Evolutionary conservation across 2,797 vertebrate species (phyloP), one percentile per base, ranked within the genome.

Genomic region (Sternarchorhynchus goeldii): DNA sequence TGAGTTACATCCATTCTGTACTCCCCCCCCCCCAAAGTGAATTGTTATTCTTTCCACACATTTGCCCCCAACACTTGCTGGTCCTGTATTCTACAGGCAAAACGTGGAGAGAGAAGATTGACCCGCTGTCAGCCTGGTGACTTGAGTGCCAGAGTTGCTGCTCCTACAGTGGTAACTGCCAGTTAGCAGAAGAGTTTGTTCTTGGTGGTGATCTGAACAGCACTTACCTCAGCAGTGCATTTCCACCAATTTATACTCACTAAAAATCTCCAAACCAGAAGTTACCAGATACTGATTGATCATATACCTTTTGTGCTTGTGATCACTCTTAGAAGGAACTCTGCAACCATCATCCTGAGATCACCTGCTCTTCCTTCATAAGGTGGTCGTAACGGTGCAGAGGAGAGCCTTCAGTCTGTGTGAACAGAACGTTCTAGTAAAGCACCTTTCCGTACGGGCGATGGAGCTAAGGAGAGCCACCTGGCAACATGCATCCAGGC

Each of bases 391-490:
- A 25, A 25, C 25, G 25, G 39, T 39, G 39, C 39, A 16, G 41
- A 0, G 25, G 58, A 57, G 20, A 12, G 20, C 72, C 41, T 50
- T 68, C 66, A 75, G 80, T 29, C 34, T 59, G 67, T 80, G 65
- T 69, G 77, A 83, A 70, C 64, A 77, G 41, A 77, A 18, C 65
- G 25, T 31, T 6, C 76, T 60, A 77, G 82, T 81, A 79, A 81
- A 77, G 50, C 78, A 73, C 73, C 77, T 80, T 77, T 75, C 74
- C 55, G 64, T 55, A 21, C 57, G 57, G n/a, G 75, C 80, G 77
- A 85, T 76, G 34, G 77, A 53, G 58, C 75, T 80, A 85, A 82
- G 82, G 75, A 74, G 77, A 58, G 63, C 29, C 8, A 41, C 39
- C 73, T 68, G 75, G 50, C 82, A 67, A 75, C 63, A 76, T 73